Percentiles rank a stretch among this genome's conserved stretches.
Conservation (phyloP, 2,888 invertebrate species). For the Hypercompe scribonia region DNA sequence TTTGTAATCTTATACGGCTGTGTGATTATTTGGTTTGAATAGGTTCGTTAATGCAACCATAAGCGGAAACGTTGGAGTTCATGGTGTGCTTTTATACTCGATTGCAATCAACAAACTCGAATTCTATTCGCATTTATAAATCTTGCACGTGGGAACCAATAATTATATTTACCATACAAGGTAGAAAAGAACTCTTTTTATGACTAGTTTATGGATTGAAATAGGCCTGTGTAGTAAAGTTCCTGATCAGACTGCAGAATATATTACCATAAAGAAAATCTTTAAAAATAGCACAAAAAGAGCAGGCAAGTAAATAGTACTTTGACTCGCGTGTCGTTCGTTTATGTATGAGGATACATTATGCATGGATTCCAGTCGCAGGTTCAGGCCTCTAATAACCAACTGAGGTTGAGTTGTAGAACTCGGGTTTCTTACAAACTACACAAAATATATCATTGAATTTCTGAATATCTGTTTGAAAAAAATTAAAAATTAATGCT, state of each 20-base stretch:
- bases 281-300: conserved; percentile 67
- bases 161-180: background rate
- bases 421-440: conserved; percentile 46
- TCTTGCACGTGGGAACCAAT: conserved; percentile 20
- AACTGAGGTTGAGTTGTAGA: conserved; percentile 62
- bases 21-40: conserved; percentile 45
- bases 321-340: conserved; percentile 61
- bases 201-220: conserved; percentile 13
- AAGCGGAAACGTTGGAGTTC: conserved; percentile 26
- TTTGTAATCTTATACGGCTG: conserved; percentile 52
- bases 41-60: conserved; percentile 41
- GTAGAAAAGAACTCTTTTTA: background rate
- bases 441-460: conserved; percentile 49
- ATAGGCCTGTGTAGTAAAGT: conserved; percentile 41
- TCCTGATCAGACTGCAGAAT: conserved; percentile 59
- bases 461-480: conserved; percentile 45
- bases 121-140: conserved; percentile 9
- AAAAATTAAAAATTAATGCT: conserved; percentile 50
- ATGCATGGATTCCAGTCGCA: conserved; percentile 77
- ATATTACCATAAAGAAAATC: conserved; percentile 59
- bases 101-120: conserved; percentile 13
- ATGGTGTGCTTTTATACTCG: conserved; percentile 11
- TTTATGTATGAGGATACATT: conserved; percentile 80
- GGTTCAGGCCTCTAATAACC: conserved; percentile 67
- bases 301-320: conserved; percentile 58